Conservation (phyloP, 2,113 vertebrate genomes). For the Sander lucioperca region DNA sequence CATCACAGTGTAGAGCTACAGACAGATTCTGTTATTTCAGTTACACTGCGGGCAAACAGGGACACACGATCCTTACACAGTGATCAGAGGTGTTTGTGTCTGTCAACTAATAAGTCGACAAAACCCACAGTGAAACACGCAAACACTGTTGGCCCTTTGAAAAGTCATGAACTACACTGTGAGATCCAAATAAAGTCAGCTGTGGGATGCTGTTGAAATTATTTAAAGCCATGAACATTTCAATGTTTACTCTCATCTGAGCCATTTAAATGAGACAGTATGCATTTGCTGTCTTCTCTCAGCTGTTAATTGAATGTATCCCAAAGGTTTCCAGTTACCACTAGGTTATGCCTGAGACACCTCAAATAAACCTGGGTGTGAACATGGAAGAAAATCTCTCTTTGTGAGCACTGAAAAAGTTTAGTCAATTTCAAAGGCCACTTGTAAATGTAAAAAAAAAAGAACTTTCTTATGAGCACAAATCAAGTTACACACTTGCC, state of each 20-base stretch:
- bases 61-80: slow-evolving; percentile 12
- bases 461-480: neutral
- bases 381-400: neutral
- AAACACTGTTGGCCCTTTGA: neutral
- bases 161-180: neutral
- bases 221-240: neutral
- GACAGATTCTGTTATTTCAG: slow-evolving; percentile 34
- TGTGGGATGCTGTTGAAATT: neutral
- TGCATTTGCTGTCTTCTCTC: neutral
- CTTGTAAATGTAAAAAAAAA: neutral
- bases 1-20: slow-evolving; percentile 7
- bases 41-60: slow-evolving; percentile 7
- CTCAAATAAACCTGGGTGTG: neutral
- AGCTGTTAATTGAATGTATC: slow-evolving; percentile 12
- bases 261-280: neutral
- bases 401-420: neutral
- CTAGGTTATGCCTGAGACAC: neutral
- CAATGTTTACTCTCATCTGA: neutral
- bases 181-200: neutral
- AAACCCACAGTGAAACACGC: neutral
- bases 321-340: slow-evolving; percentile 6
- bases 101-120: slow-evolving; percentile 4
- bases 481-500: slow-evolving; percentile 27
- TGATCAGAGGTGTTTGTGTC: slow-evolving; percentile 25
- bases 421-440: slow-evolving; percentile 5